Base-by-base conservation (phyloP, 2,113 vertebrate species). In the Formicarius rufipectus region DNA sequence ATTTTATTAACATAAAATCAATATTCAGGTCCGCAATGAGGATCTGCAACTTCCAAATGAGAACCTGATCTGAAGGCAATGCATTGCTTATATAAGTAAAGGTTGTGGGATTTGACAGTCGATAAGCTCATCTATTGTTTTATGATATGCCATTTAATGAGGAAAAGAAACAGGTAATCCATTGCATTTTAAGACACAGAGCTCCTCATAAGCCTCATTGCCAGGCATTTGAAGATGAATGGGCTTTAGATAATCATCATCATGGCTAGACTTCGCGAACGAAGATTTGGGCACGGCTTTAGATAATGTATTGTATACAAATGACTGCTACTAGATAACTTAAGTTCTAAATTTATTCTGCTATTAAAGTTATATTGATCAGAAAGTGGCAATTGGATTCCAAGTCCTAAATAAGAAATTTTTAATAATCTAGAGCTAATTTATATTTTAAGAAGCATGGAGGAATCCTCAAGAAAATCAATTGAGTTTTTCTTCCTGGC, bases 1-100 rank as follows among this genome's bases (percentile, higher is more conserved):
- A 11, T 80, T 87, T 93, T 85, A 67, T 93, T 95, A 91, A 66
- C 59, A 85, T 91, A 74, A 85, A 93, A 91, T 73, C 78, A 76
- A 28, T 81, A 88, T 88, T 90, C 42, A 50, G n/a, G 58, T 91
- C 58, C 82, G 89, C 58, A 42, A 1, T 39, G 50, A 10, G 33
- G 28, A 89, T 72, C 72, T 80, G 75, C 89, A 90, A 25, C 55
- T 93, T 96, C 30, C 3, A 4, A 33, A 66, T 69, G 67, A 85
- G 77, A 79, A 75, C 30, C 42, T 77, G 62, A 40, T 90, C 77
- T 77, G 75, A 68, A 80, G 49, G 62, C 50, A 88, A 8, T 3
- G 1, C 28, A 21, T 53, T 85, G 44, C 58, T 91, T 0, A 0
- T 42, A 20, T 23, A 50, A 69, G 22, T 74, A 82, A 66, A 85